These are phyloP conservation scores for Cheilosia soror DNA, from an alignment of 2,888 invertebrate species.

Conservation along the genomic window DNA sequence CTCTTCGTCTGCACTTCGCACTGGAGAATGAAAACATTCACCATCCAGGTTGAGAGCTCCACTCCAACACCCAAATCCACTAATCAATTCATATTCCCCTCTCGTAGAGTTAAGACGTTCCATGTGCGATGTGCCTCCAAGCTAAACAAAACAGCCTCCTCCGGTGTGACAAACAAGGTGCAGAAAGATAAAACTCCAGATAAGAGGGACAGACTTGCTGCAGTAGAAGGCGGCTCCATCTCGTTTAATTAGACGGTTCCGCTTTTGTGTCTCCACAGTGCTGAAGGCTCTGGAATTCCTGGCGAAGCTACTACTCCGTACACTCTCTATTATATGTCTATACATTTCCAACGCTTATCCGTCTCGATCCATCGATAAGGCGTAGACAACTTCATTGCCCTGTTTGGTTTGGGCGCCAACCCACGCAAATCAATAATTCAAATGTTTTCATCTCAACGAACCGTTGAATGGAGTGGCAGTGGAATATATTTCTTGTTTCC, in stretches of 20 bases:
- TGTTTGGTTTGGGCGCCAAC: constrained; percentile 31
- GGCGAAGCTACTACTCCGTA: not conserved
- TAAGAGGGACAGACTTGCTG: constrained; percentile 39
- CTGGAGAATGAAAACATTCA: not conserved
- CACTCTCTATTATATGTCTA: not conserved
- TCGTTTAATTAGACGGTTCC: constrained; percentile 65
- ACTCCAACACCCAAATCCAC: constrained; percentile 40
- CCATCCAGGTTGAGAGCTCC: not conserved
- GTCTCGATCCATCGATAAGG: constrained; percentile 46
- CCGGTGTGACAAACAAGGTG: constrained; percentile 68
- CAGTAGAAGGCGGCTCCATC: constrained; percentile 30
- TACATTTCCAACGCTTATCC: constrained; percentile 24
- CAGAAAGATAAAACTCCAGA: constrained; percentile 61
- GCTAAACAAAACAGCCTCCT: constrained; percentile 29
- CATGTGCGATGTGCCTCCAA: constrained; percentile 21
- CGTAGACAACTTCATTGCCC: constrained; percentile 37
- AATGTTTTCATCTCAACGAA: constrained; percentile 19
- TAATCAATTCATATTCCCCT: constrained; percentile 63
- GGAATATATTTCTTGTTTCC: not conserved
- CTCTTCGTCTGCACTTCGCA: constrained; percentile 24
- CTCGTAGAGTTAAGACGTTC: constrained; percentile 11
- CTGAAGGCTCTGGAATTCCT: constrained; percentile 8
- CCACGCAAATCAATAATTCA: constrained; percentile 69
- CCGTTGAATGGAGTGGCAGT: not conserved
- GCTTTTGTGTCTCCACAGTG: constrained; percentile 41